phyloP scores from a whole-genome alignment of 2,797 vertebrate genomes.

The Sternarchorhynchus goeldii region DNA sequence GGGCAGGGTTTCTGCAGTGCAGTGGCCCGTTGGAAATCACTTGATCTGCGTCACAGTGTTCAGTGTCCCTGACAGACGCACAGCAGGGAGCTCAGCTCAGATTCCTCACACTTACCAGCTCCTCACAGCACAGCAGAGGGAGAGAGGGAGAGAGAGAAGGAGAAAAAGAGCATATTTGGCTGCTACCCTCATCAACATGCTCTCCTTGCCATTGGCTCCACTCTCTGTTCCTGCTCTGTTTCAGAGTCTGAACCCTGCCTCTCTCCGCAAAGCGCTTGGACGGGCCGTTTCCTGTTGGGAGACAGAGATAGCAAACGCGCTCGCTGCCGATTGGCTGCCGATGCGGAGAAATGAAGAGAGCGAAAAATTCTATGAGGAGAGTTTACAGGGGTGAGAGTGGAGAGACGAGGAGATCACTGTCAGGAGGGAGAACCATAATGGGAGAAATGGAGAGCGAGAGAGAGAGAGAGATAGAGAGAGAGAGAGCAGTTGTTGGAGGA shows the following conservation, averaged over 20 bases:
- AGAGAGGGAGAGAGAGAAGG: conserved; percentile 20
- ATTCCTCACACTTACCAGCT: conserved; percentile 58
- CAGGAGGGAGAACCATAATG: conserved; percentile 6
- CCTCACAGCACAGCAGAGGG: conserved; percentile 29
- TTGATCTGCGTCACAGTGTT: conserved; percentile 75
- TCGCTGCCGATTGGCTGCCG: conserved; percentile 12
- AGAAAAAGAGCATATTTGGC: conserved; percentile 11
- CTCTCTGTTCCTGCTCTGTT: conserved; percentile 39
- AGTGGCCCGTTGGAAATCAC: conserved; percentile 70
- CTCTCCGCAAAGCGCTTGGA: conserved; percentile 52
- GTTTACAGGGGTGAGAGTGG: conserved; percentile 7
- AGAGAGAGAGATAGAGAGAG: conserved; percentile 36
- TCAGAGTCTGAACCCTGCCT: conserved; percentile 49
- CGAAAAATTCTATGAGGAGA: conserved; percentile 5
- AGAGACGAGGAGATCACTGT: conserved; percentile 21
- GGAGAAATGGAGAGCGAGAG: conserved; percentile 29
- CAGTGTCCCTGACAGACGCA: conserved; percentile 65
- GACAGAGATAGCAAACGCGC: conserved; percentile 59
- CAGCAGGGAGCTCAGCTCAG: conserved; percentile 52
- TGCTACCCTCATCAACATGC: conserved; percentile 51
- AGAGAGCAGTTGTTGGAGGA: conserved; percentile 5
- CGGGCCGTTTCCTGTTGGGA: conserved; percentile 59
- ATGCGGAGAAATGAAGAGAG: not conserved
- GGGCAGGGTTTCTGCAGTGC: conserved; percentile 59
- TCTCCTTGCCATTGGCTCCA: conserved; percentile 19